A percentile compares a stretch with the other conserved stretches of the same genome.
phyloP scores from a whole-genome alignment of 2,113 vertebrate species.

The Pitta sordida region DNA sequence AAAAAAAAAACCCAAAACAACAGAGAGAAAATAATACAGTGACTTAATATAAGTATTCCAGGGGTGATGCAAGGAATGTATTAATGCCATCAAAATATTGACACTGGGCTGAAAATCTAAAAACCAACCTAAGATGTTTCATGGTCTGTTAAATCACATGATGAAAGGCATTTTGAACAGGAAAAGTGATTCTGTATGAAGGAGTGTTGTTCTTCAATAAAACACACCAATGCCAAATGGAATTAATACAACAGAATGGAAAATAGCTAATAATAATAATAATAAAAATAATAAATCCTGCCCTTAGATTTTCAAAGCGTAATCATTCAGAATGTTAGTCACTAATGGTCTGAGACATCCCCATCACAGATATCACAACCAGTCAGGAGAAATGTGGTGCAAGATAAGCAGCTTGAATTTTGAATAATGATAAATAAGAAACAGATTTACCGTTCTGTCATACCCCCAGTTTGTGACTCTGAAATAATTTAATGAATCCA shows the following conservation, averaged over 20 bases:
- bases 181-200: not conserved
- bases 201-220: not conserved
- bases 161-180: slow-evolving; percentile 39
- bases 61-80: not conserved
- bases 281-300: slow-evolving; percentile 25
- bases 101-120: not conserved
- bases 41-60: not conserved
- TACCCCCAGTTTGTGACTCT: not conserved
- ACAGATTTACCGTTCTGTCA: not conserved
- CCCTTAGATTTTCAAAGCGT: slow-evolving; percentile 2
- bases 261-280: slow-evolving; percentile 1
- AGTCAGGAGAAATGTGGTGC: not conserved
- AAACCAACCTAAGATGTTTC: not conserved
- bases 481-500: not conserved
- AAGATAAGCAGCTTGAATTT: slow-evolving; percentile 11
- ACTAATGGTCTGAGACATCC: slow-evolving; percentile 57
- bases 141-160: slow-evolving; percentile 55
- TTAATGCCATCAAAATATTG: not conserved
- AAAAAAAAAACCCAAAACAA: not conserved
- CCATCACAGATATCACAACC: not conserved
- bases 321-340: slow-evolving; percentile 47
- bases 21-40: not conserved
- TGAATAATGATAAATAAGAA: not conserved
- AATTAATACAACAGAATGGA: not conserved
- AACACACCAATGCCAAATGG: not conserved